phyloP scores from a whole-genome alignment of 1,140 invertebrate genomes.

The Phocides pigmalion region DNA sequence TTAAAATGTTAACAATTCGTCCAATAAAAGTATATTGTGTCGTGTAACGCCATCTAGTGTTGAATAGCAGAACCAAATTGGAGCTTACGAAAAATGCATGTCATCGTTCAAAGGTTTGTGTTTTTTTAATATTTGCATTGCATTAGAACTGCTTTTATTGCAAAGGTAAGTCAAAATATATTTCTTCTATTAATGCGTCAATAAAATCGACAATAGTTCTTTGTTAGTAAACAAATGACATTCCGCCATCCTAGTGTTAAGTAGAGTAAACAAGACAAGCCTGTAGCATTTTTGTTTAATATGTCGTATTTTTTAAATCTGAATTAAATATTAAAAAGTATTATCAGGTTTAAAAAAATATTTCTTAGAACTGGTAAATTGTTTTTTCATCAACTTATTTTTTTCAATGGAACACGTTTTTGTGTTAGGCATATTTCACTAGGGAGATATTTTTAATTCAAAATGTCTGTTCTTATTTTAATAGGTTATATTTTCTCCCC shows the following conservation, averaged over 20 bases:
- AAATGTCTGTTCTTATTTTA: background rate
- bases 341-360: too few relatives aligned
- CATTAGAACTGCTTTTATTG: background rate
- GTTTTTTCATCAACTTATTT: too few relatives aligned
- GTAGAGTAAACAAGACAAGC: background rate
- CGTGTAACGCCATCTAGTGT: conserved; percentile 4
- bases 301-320: too few relatives aligned
- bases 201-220: too few relatives aligned
- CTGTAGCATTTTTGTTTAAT: too few relatives aligned
- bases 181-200: background rate
- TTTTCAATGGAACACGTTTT: too few relatives aligned
- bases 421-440: too few relatives aligned
- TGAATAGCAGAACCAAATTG: background rate
- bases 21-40: background rate
- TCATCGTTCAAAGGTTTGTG: conserved; percentile 1
- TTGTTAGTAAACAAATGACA: background rate
- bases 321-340: too few relatives aligned
- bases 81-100: background rate
- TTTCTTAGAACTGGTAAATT: too few relatives aligned
- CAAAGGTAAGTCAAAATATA: conserved; percentile 2
- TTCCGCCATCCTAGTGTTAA: background rate
- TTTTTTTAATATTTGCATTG: background rate
- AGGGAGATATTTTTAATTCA: background rate
- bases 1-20: too few relatives aligned
- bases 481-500: conserved; percentile 23